A percentile compares a stretch with the other conserved stretches of the same genome.
Evolutionary conservation across 2,797 vertebrate genomes (phyloP).

Genomic region (Sparidentex hasta): DNA sequence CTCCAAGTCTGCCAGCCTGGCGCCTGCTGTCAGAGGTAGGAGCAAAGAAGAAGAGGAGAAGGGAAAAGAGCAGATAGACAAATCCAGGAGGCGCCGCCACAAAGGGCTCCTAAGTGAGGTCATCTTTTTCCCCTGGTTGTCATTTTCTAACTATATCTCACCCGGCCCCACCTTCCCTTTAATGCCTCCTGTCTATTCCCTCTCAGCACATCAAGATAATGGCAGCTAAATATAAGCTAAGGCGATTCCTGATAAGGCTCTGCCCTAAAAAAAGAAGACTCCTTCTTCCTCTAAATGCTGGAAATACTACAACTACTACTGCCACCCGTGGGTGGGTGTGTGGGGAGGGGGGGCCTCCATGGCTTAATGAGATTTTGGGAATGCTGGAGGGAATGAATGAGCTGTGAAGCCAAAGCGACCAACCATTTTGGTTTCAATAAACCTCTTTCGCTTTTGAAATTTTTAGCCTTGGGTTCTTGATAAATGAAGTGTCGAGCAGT

Average conservation of each 20-base stretch:
- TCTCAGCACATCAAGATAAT: conserved; percentile 62
- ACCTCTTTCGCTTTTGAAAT: conserved; percentile 51
- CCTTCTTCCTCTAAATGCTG: conserved; percentile 18
- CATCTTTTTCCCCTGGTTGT: conserved; percentile 55
- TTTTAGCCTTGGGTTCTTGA: conserved; percentile 66
- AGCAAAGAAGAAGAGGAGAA: conserved; percentile 23
- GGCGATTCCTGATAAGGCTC: conserved; percentile 37
- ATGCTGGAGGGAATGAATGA: conserved; percentile 61
- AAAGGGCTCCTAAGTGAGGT: conserved; percentile 55
- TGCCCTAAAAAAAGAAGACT: conserved; percentile 22
- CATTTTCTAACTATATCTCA: conserved; percentile 64
- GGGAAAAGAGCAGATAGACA: conserved; percentile 27
- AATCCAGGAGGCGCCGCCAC: conserved; percentile 51
- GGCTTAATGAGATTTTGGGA: conserved; percentile 70
- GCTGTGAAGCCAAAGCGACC: conserved; percentile 48
- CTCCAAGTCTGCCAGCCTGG: conserved; percentile 43
- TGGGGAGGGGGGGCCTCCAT: conserved; percentile 27
- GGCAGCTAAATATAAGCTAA: conserved; percentile 57
- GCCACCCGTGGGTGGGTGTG: neutral
- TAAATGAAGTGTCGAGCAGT: conserved; percentile 64
- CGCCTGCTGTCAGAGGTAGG: conserved; percentile 52
- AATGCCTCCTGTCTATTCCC: conserved; percentile 48
- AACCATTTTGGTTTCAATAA: conserved; percentile 67
- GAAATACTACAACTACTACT: conserved; percentile 29
- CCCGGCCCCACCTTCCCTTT: conserved; percentile 30